Conservation (phyloP, 92 coral and sea anemone genomes). For the Zoanthus sociatus region DNA sequence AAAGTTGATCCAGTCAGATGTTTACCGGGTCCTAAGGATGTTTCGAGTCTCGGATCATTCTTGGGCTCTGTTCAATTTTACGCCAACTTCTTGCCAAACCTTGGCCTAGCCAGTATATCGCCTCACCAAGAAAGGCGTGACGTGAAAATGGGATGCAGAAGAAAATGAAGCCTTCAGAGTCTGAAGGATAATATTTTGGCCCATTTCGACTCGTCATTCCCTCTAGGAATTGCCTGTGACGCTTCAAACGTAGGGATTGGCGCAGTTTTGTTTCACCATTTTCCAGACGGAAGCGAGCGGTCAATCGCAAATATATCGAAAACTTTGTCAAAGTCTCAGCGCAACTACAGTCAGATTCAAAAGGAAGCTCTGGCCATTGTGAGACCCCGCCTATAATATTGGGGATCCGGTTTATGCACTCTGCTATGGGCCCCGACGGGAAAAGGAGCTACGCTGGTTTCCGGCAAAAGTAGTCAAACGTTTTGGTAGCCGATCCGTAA, state of each 20-base stretch:
- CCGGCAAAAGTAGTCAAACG: too few species aligned
- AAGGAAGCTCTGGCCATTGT: too few species aligned
- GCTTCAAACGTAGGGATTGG: background rate
- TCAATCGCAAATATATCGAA: conserved; percentile 22
- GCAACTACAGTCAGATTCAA: too few species aligned
- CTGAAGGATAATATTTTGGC: background rate
- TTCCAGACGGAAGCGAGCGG: background rate
- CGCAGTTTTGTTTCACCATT: conserved; percentile 37
- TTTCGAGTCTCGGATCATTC: background rate
- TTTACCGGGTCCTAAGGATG: too few species aligned
- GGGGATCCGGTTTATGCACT: too few species aligned
- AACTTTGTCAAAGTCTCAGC: too few species aligned
- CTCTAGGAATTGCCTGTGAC: conserved; percentile 12
- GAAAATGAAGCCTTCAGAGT: conserved; percentile 6
- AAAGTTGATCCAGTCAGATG: background rate
- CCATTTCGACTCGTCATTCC: background rate
- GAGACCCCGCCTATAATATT: too few species aligned
- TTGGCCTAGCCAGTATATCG: conserved; percentile 9
- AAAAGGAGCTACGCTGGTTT: too few species aligned
- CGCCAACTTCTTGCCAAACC: background rate
- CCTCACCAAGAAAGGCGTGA: background rate
- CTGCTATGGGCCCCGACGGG: too few species aligned
- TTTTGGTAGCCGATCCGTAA: too few species aligned
- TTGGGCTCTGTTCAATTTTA: conserved; percentile 39
- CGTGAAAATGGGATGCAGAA: background rate